Evolutionary conservation across 2,113 vertebrate species (phyloP).

Genomic region (Psophia crepitans): DNA sequence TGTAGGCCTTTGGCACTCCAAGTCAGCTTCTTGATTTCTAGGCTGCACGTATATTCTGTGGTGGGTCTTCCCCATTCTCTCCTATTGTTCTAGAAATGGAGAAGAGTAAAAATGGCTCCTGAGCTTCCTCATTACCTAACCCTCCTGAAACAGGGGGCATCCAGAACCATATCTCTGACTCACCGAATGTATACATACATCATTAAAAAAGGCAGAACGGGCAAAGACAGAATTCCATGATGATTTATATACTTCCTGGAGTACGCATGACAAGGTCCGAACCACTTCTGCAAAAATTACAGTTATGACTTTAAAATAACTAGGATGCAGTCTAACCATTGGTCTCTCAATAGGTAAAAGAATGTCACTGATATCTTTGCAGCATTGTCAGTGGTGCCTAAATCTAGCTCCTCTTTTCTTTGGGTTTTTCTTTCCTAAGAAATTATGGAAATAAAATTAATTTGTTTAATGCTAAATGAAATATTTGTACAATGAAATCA

Average conservation of each 20-base stretch:
- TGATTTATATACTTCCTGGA: not conserved
- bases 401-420: not conserved
- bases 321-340: not conserved
- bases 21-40: not conserved
- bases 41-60: not conserved
- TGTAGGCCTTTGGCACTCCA: not conserved
- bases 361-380: not conserved
- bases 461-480: not conserved
- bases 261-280: not conserved
- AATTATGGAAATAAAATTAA: not conserved
- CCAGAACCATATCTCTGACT: not conserved
- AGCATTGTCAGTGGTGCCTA: not conserved
- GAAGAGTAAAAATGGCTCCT: not conserved
- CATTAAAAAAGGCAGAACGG: not conserved
- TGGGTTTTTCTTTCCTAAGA: not conserved
- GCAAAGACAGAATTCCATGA: not conserved
- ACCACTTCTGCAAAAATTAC: not conserved
- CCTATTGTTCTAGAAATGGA: not conserved
- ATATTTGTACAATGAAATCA: not conserved
- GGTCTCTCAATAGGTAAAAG: not conserved
- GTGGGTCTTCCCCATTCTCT: not conserved
- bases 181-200: not conserved
- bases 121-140: not conserved
- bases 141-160: not conserved
- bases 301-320: not conserved